These are phyloP conservation scores for Malurus elegans DNA, from an alignment of 2,113 vertebrate genomes.

Conservation along the genomic window DNA sequence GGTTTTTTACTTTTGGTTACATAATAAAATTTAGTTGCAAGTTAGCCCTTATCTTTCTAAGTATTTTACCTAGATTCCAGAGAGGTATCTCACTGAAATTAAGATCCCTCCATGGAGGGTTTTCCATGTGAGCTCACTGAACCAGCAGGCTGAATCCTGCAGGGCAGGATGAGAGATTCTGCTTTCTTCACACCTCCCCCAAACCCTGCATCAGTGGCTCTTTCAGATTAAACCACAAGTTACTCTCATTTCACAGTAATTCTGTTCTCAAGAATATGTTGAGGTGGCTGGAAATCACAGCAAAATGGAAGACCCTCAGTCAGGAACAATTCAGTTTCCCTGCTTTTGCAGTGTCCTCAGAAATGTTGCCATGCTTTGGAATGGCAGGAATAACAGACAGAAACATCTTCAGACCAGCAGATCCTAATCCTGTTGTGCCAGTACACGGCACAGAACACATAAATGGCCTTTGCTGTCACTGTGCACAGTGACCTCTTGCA, in stretches of 20 bases:
- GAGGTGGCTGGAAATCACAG: background rate
- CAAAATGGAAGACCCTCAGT: background rate
- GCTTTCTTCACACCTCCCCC: background rate
- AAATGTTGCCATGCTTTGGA: background rate
- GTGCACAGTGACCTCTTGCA: accelerated
- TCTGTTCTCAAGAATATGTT: background rate
- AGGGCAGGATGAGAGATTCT: background rate
- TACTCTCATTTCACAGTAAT: background rate
- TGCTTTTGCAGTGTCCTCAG: background rate
- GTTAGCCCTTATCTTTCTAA: background rate
- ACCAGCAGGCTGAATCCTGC: background rate
- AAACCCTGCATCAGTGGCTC: background rate
- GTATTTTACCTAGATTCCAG: background rate
- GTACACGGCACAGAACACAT: background rate
- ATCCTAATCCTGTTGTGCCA: background rate
- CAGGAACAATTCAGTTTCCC: background rate
- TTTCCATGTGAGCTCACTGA: background rate
- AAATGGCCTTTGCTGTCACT: background rate
- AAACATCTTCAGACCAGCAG: background rate
- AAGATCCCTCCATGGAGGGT: background rate
- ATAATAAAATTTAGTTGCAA: background rate
- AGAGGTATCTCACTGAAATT: background rate
- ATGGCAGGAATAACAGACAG: background rate
- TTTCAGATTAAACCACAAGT: background rate
- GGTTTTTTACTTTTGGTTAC: background rate